Evolutionary conservation across 2,797 vertebrate species (phyloP), one percentile per base, ranked within the genome.

Genomic region (Lerista edwardsae): DNA sequence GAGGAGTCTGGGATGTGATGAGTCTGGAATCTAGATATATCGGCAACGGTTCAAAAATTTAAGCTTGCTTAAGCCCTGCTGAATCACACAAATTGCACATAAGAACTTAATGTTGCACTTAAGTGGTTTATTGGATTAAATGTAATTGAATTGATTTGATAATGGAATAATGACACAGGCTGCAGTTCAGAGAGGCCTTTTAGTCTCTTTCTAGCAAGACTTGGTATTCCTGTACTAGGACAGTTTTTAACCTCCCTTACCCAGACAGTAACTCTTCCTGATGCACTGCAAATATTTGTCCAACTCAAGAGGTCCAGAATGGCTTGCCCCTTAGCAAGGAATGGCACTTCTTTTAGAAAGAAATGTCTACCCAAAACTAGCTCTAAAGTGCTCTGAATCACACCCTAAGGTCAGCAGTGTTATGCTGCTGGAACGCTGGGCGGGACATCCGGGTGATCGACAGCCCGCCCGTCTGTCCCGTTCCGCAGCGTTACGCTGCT

Each of bases 31-130:
- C 44, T 47, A 4, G n/a, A 55, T 34, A 55, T n/a, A 23, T 6
- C 21, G 62, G 29, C 77, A 11, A 31, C 15, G 3, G 5, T 68
- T 39, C 78, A 79, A 36, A 12, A 79, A 34, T 31, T 51, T 55
- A 68, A 67, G 64, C 78, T 79, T 55, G 44, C n/a, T 55, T 36
- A 68, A 68, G 47, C 47, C 64, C 64, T 7, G 1, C 41, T 51
- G 77, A 79, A 79, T 67, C 41, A 34, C 44, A 67, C 25, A 79
- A 51, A 79, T 67, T 79, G 31, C 31, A 8, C 23, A 31, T 55
- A 34, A 68, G 44, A 64, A 41, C 78, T 79, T 79, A 36, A 68
- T 79, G 34, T 79, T 62, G 67, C 65, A 68, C 64, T 79, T 68
- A 51, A 51, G 64, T 67, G 64, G 41, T 79, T 79, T 55, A 36